Conservation (phyloP, 2,888 invertebrate species). For the Chalcosyrphus nemorum region DNA sequence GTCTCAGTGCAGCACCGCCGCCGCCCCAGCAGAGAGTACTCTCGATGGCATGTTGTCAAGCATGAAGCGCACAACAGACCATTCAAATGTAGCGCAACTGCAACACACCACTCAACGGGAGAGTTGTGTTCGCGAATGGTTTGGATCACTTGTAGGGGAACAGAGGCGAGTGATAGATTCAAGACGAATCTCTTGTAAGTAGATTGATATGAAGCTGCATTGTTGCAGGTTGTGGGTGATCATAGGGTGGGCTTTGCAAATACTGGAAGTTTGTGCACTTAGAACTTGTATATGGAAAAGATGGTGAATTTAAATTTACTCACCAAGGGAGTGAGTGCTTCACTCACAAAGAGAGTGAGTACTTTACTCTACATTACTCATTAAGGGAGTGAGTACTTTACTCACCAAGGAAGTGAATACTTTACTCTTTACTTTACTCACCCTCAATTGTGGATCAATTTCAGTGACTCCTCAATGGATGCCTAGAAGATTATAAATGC, state of each 20-base stretch:
- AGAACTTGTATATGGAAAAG: not conserved
- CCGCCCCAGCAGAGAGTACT: not conserved
- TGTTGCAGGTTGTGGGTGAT: constrained; percentile 17
- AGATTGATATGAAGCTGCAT: constrained; percentile 11
- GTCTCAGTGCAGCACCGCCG: not conserved
- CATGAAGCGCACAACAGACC: constrained; percentile 36
- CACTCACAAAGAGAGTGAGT: too few relatives aligned
- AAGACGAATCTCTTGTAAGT: constrained; percentile 30
- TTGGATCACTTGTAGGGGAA: constrained; percentile 5
- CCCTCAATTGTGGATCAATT: too few relatives aligned
- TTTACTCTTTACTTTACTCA: too few relatives aligned
- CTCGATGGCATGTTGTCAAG: constrained; percentile 46
- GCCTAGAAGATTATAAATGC: too few relatives aligned
- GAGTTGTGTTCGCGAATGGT: constrained; percentile 20
- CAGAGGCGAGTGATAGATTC: constrained; percentile 32
- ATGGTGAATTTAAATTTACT: too few relatives aligned
- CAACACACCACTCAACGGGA: constrained; percentile 31
- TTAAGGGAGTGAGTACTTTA: too few relatives aligned
- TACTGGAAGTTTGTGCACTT: not conserved
- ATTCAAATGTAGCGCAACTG: constrained; percentile 58
- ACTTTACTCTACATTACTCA: too few relatives aligned
- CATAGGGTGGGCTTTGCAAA: constrained; percentile 2
- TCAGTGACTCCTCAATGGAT: too few relatives aligned
- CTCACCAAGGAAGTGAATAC: too few relatives aligned
- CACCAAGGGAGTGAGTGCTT: too few relatives aligned